These are phyloP conservation scores for Invenusta paracnida DNA, from an alignment of 2,888 invertebrate genomes.

Conservation along the genomic window DNA sequence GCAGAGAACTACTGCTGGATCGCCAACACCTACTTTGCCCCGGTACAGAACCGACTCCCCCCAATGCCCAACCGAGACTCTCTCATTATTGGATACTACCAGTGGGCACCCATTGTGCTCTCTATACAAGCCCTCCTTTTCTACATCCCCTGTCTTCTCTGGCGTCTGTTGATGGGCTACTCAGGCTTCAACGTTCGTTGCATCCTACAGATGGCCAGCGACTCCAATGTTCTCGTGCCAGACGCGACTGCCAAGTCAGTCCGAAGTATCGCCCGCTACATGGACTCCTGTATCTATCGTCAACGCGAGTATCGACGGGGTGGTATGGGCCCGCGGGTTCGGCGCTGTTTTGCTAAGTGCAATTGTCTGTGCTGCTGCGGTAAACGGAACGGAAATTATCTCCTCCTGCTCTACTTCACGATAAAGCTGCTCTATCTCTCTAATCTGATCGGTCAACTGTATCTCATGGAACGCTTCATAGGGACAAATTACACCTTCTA, in stretches of 20 bases:
- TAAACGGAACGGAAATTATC: conserved; percentile 57
- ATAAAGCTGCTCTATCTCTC: conserved; percentile 60
- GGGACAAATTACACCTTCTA: too few relatives aligned
- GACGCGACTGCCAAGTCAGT: conserved; percentile 38
- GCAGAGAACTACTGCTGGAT: conserved; percentile 64
- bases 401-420: conserved; percentile 60
- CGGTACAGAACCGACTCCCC: conserved; percentile 53
- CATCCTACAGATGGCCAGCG: conserved; percentile 54
- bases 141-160: conserved; percentile 62
- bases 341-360: conserved; percentile 36
- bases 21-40: conserved; percentile 62
- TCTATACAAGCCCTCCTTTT: conserved; percentile 62
- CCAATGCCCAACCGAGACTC: conserved; percentile 49
- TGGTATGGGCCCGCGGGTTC: background rate
- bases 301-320: conserved; percentile 30
- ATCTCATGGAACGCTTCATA: conserved; percentile 62
- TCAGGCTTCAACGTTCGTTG: conserved; percentile 62
- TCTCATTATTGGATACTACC: conserved; percentile 52
- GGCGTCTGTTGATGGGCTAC: conserved; percentile 62
- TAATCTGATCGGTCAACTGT: conserved; percentile 61
- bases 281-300: conserved; percentile 43
- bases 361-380: conserved; percentile 19
- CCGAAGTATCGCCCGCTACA: conserved; percentile 42
- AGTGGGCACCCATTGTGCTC: conserved; percentile 61
- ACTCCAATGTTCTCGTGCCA: conserved; percentile 45